Percentiles rank a stretch among this genome's conserved stretches.
Conservation (phyloP, 1,140 invertebrate genomes). For the Conus ventricosus region DNA sequence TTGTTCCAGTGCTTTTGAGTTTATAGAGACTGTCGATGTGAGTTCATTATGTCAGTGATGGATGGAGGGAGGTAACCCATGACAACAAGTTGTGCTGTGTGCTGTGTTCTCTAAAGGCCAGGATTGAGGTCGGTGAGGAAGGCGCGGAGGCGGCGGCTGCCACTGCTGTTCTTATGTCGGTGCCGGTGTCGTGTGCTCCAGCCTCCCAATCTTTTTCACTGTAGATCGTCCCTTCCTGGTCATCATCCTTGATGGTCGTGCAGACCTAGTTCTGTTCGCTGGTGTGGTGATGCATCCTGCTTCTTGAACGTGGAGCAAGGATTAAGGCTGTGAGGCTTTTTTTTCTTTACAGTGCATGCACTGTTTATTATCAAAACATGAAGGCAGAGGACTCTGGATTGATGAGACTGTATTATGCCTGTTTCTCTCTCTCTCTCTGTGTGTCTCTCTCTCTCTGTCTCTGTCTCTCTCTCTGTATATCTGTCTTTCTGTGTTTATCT, state of each 20-base stretch:
- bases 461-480: too few relatives aligned
- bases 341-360: not conserved
- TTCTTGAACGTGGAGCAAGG: not conserved
- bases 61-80: too few relatives aligned
- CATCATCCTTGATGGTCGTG: constrained; percentile 81
- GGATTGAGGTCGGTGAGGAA: constrained; percentile 77
- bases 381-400: too few relatives aligned
- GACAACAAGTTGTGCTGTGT: too few relatives aligned
- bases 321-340: not conserved
- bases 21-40: too few relatives aligned
- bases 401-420: not conserved
- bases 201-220: constrained; percentile 74
- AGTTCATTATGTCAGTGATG: too few relatives aligned
- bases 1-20: too few relatives aligned
- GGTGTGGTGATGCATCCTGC: constrained; percentile 54
- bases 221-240: constrained; percentile 86
- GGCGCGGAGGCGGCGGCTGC: constrained; percentile 74
- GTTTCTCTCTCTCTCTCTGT: not conserved
- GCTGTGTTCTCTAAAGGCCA: constrained; percentile 62
- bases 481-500: too few relatives aligned
- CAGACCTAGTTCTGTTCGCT: constrained; percentile 37
- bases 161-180: constrained; percentile 81
- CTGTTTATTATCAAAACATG: too few relatives aligned
- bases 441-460: too few relatives aligned
- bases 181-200: constrained; percentile 75